Evolutionary conservation across 2,113 vertebrate genomes (phyloP).

Genomic region (Channa argus): DNA sequence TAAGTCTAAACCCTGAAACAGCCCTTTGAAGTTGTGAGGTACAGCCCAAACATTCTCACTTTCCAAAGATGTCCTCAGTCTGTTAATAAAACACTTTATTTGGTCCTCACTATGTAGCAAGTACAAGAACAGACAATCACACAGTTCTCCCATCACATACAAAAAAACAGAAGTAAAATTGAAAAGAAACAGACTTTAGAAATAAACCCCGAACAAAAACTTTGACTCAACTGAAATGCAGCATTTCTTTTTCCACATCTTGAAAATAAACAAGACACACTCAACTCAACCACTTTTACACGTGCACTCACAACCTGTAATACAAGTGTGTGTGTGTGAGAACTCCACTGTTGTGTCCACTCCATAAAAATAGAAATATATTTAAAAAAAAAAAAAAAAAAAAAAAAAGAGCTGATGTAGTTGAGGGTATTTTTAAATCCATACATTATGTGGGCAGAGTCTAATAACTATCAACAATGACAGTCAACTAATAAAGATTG

Average conservation of each 20-base stretch:
- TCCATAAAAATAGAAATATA: background rate
- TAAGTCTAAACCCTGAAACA: no score
- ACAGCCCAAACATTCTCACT: no score
- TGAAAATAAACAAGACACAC: slow-evolving; percentile 20
- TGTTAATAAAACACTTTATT: no score
- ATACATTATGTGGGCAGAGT: slow-evolving; percentile 39
- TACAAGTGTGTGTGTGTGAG: slow-evolving; percentile 2
- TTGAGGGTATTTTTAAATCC: slow-evolving; percentile 33
- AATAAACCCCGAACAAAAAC: slow-evolving; percentile 61
- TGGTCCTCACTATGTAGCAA: no score
- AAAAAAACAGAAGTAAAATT: slow-evolving; percentile 61
- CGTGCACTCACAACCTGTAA: slow-evolving; percentile 11
- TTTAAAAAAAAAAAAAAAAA: background rate
- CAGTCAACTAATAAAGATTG: slow-evolving; percentile 37
- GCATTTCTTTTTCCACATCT: slow-evolving; percentile 28
- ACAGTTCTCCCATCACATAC: slow-evolving; percentile 12
- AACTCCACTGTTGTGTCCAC: background rate
- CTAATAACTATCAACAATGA: slow-evolving; percentile 35
- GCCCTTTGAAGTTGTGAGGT: no score
- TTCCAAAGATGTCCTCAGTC: no score
- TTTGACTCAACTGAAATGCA: slow-evolving; percentile 66
- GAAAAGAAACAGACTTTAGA: slow-evolving; percentile 42
- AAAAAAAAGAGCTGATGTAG: slow-evolving; percentile 13
- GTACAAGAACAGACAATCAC: background rate
- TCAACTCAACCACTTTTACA: slow-evolving; percentile 9